phyloP scores from a whole-genome alignment of 2,797 vertebrate species.

The Echeneis naucrates region DNA sequence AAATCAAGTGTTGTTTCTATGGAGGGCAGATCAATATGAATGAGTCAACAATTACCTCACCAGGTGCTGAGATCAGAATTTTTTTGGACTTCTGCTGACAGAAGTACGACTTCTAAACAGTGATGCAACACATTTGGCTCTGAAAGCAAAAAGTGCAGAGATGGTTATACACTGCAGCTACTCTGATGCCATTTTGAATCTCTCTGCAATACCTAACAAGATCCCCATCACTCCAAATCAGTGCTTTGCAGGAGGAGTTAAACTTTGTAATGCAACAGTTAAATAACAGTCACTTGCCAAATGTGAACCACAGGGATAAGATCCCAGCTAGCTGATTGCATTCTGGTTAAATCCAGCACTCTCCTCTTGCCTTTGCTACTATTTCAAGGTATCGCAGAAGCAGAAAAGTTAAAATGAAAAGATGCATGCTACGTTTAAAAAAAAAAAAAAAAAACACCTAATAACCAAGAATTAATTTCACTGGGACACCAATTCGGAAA shows the following conservation, averaged over 20 bases:
- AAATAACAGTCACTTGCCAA: not conserved
- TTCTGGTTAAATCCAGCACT: slow-evolving; percentile 3
- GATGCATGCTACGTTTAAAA: not conserved
- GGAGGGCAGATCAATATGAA: not conserved
- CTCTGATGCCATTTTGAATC: slow-evolving; percentile 20
- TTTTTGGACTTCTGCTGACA: not conserved
- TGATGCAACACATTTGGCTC: slow-evolving; percentile 20
- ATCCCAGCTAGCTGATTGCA: not conserved
- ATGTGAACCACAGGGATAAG: not conserved
- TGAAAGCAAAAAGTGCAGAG: slow-evolving; percentile 1
- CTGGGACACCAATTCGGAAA: too few species aligned
- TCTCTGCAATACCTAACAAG: not conserved
- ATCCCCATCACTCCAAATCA: not conserved
- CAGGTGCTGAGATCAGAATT: slow-evolving; percentile 10
- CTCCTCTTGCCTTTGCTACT: not conserved
- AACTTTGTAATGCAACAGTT: not conserved
- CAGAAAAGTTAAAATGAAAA: not conserved
- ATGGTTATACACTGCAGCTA: not conserved
- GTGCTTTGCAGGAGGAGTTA: not conserved
- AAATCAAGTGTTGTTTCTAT: not conserved
- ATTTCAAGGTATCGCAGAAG: not conserved
- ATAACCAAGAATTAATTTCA: too few species aligned
- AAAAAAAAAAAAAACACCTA: too few species aligned
- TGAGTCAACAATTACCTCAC: slow-evolving; percentile 1
- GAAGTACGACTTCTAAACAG: not conserved